Evolutionary conservation across 2,113 vertebrate genomes (phyloP).

Genomic region (Pleuronectes platessa): DNA sequence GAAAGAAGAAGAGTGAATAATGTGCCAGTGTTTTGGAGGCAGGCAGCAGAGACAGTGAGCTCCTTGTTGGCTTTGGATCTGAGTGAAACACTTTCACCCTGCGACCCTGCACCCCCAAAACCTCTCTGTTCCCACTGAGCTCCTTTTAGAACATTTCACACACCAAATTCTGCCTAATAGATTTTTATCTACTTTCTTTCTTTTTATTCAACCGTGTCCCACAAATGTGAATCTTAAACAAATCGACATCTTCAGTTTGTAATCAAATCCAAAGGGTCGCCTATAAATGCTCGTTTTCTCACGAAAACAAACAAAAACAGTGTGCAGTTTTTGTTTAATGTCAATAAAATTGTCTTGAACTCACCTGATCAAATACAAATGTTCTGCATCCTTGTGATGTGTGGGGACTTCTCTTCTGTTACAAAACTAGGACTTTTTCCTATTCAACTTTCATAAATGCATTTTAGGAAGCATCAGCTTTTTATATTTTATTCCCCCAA

Average conservation of each 20-base stretch:
- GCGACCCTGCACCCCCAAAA: constrained; percentile 36
- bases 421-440: constrained; percentile 14
- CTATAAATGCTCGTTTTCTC: not conserved
- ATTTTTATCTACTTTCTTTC: not conserved
- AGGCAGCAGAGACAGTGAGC: constrained; percentile 45
- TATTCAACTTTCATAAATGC: constrained; percentile 36
- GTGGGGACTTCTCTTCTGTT: constrained; percentile 13
- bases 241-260: not conserved
- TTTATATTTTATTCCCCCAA: constrained; percentile 41
- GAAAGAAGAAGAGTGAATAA: constrained; percentile 56
- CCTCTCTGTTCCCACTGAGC: constrained; percentile 28
- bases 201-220: not conserved
- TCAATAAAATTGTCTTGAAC: not conserved
- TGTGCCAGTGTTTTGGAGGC: constrained; percentile 62
- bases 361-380: too few species aligned
- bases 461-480: constrained; percentile 61
- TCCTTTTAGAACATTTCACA: not conserved
- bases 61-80: constrained; percentile 59
- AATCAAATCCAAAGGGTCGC: not conserved
- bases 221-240: not conserved
- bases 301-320: not conserved
- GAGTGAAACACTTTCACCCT: constrained; percentile 41
- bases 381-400: not conserved
- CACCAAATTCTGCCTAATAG: not conserved
- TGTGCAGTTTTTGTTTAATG: not conserved